A percentile compares a stretch with the other conserved stretches of the same genome.
These are phyloP conservation scores for Clangula hyemalis DNA, from an alignment of 2,797 vertebrate species.

Conservation along the genomic window DNA sequence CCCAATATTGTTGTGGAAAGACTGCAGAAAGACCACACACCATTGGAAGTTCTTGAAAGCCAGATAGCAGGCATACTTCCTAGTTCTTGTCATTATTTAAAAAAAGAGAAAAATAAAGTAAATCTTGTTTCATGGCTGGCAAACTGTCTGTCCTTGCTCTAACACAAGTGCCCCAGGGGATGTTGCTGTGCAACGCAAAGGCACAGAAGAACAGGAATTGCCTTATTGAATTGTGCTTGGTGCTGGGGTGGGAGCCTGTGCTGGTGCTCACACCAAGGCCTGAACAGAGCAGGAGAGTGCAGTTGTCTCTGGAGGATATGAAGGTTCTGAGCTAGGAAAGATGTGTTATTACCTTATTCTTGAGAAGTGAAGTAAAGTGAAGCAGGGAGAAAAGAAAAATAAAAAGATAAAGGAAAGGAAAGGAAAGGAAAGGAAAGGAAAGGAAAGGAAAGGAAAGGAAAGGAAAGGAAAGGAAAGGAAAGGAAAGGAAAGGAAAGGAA, in stretches of 20 bases:
- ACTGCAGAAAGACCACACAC: not conserved
- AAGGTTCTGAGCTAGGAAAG: not conserved
- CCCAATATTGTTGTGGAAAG: not conserved
- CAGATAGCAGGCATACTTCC: rapidly evolving
- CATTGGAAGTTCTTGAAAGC: not conserved
- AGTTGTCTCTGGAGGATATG: rapidly evolving
- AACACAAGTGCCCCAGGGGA: not conserved
- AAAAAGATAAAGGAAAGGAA: too few species aligned
- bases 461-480: too few species aligned
- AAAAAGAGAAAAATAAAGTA: not conserved
- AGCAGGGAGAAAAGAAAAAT: too few species aligned
- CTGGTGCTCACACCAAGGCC: not conserved
- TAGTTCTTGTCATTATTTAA: not conserved
- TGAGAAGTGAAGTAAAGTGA: not conserved
- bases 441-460: too few species aligned
- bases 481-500: too few species aligned
- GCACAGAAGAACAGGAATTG: not conserved
- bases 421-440: too few species aligned
- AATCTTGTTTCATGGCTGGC: not conserved
- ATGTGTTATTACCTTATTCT: not conserved
- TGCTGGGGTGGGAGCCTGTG: not conserved
- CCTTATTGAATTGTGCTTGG: not conserved
- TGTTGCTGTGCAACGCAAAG: rapidly evolving
- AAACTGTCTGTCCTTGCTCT: not conserved
- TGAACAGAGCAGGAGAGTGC: not conserved